Conservation (phyloP, 2,113 vertebrate genomes). For the Diphyllodes magnificus region DNA sequence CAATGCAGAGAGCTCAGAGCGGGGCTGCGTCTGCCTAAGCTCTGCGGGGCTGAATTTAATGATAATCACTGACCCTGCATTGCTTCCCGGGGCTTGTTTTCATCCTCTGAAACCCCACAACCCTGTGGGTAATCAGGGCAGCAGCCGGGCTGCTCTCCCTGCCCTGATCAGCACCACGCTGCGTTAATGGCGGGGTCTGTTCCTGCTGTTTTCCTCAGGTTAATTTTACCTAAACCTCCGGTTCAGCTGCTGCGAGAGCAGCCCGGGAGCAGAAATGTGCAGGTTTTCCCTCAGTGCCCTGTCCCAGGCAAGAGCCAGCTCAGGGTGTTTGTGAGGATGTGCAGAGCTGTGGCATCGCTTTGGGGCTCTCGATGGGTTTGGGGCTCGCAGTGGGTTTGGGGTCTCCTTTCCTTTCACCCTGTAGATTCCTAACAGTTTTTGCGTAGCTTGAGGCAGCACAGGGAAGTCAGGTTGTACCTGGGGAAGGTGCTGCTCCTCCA, state of each 20-base stretch:
- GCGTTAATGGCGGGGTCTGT: neutral
- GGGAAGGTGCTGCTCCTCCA: neutral
- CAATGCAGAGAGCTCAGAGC: neutral
- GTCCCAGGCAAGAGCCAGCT: neutral
- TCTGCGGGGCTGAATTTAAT: neutral
- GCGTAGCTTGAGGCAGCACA: neutral
- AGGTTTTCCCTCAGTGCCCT: neutral
- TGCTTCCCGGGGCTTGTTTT: neutral
- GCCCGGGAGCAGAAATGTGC: neutral
- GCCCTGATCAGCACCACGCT: neutral
- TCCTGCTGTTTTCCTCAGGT: neutral
- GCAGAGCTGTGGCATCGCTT: neutral
- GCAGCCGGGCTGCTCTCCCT: neutral
- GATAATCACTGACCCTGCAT: neutral
- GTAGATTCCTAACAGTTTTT: neutral
- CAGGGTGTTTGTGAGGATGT: neutral
- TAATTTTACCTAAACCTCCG: neutral
- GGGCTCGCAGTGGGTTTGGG: neutral
- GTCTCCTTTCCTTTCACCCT: neutral
- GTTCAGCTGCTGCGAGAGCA: neutral
- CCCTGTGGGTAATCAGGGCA: accelerated
- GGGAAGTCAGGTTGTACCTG: accelerated
- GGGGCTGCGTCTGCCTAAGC: neutral
- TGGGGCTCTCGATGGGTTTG: neutral
- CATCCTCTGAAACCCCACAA: neutral